These are phyloP conservation scores for Saiga tatarica DNA, from an alignment of 2,113 vertebrate species.

Conservation along the genomic window DNA sequence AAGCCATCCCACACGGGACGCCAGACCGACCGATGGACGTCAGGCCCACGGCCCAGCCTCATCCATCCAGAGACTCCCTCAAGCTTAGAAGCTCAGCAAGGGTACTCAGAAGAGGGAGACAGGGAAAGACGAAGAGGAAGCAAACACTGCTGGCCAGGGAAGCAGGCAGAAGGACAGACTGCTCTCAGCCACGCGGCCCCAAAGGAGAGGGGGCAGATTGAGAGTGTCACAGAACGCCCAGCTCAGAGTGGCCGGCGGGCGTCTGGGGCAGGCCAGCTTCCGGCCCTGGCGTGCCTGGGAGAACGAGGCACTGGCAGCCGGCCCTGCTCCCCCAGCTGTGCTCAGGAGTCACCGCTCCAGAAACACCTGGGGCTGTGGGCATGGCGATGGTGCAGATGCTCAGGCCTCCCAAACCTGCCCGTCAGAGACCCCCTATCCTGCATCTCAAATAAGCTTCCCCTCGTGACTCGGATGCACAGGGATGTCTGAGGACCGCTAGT, in stretches of 20 bases:
- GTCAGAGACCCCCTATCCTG: not conserved
- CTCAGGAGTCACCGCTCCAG: not conserved
- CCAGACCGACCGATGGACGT: not conserved
- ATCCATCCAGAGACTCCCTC: not conserved
- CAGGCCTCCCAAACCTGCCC: not conserved
- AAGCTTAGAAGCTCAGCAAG: not conserved
- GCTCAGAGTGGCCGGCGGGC: not conserved
- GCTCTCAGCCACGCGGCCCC: not conserved
- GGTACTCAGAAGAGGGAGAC: not conserved
- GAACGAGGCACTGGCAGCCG: not conserved
- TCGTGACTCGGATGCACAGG: not conserved
- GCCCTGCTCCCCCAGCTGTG: fast-evolving
- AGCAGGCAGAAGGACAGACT: not conserved
- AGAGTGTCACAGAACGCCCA: not conserved
- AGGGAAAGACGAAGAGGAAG: not conserved
- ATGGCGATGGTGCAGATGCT: not conserved
- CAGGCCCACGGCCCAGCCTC: not conserved
- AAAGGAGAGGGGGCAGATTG: not conserved
- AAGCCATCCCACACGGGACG: not conserved
- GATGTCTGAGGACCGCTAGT: not conserved
- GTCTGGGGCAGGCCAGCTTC: not conserved
- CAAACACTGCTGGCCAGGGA: not conserved
- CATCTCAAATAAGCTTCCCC: not conserved
- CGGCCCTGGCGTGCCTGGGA: too few species aligned
- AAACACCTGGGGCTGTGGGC: not conserved